Evolutionary conservation across 1,140 invertebrate species (phyloP).

Genomic region (Steinernema khuongi): DNA sequence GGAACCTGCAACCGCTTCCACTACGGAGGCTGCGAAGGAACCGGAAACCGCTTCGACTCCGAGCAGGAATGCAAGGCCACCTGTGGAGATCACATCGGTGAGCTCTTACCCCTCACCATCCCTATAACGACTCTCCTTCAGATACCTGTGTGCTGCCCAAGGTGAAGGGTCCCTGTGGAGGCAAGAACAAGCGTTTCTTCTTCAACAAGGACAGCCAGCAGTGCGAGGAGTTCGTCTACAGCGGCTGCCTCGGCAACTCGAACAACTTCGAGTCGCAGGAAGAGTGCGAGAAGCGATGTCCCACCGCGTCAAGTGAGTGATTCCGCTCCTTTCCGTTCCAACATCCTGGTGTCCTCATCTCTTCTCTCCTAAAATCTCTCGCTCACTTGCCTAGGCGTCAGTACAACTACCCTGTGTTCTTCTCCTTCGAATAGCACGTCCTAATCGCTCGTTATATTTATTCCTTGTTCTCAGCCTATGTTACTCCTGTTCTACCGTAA

Average conservation of each 20-base stretch:
- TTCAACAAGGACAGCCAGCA: conserved; percentile 68
- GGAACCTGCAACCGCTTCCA: conserved; percentile 88
- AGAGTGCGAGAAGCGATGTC: conserved; percentile 45
- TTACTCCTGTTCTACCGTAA: background rate
- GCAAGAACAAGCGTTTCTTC: conserved; percentile 69
- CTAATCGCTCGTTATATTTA: background rate
- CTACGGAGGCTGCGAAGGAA: conserved; percentile 72
- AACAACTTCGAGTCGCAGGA: conserved; percentile 67
- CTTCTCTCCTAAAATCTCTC: conserved; percentile 62
- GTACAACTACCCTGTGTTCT: background rate
- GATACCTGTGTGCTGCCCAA: conserved; percentile 74
- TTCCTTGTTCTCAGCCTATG: background rate
- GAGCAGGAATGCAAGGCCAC: conserved; percentile 72
- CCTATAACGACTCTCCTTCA: conserved; percentile 48
- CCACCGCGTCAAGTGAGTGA: conserved; percentile 61
- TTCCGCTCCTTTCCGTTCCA: background rate
- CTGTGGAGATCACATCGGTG: conserved; percentile 64
- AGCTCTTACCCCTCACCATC: conserved; percentile 25
- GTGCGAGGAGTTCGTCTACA: conserved; percentile 68
- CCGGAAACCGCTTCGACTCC: conserved; percentile 66
- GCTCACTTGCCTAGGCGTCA: conserved; percentile 60
- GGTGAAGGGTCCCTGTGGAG: conserved; percentile 72
- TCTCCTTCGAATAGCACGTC: background rate
- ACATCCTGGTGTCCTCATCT: background rate
- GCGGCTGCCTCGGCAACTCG: conserved; percentile 72